A percentile compares a stretch with the other conserved stretches of the same genome.
phyloP scores from a whole-genome alignment of 2,888 invertebrate genomes.

The Acleris emargana region DNA sequence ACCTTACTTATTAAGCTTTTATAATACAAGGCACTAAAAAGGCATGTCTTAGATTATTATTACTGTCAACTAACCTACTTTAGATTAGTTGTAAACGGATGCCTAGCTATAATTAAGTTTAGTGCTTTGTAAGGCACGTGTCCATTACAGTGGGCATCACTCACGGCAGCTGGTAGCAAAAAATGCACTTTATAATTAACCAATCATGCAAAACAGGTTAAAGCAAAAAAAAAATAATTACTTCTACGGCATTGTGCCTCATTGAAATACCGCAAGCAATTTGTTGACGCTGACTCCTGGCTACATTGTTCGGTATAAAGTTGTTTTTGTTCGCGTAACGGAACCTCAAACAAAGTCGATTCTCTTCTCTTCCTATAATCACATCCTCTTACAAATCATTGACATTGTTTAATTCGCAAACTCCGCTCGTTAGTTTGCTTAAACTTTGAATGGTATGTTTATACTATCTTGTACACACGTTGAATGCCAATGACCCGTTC shows the following conservation, averaged over 20 bases:
- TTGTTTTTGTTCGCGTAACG: slow-evolving; percentile 55
- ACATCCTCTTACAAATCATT: slow-evolving; percentile 29
- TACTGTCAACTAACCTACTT: no score
- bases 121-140: no score
- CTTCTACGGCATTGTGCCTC: slow-evolving; percentile 40
- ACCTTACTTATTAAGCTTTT: no score
- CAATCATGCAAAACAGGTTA: slow-evolving; percentile 32
- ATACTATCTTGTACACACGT: not conserved
- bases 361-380: slow-evolving; percentile 25
- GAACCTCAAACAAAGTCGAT: slow-evolving; percentile 37
- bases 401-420: slow-evolving; percentile 14
- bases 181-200: slow-evolving; percentile 20
- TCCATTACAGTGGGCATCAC: not conserved
- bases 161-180: slow-evolving; percentile 1
- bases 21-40: no score
- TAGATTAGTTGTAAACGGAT: no score
- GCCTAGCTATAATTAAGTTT: no score
- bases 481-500: no score
- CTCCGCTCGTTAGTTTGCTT: slow-evolving; percentile 8
- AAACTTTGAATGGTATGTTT: not conserved
- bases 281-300: slow-evolving; percentile 54
- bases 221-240: slow-evolving; percentile 27
- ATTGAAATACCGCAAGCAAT: slow-evolving; percentile 57
- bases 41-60: no score
- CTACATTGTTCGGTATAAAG: slow-evolving; percentile 45